phyloP scores from a whole-genome alignment of 1,140 invertebrate genomes.

The Marisa cornuarietis region DNA sequence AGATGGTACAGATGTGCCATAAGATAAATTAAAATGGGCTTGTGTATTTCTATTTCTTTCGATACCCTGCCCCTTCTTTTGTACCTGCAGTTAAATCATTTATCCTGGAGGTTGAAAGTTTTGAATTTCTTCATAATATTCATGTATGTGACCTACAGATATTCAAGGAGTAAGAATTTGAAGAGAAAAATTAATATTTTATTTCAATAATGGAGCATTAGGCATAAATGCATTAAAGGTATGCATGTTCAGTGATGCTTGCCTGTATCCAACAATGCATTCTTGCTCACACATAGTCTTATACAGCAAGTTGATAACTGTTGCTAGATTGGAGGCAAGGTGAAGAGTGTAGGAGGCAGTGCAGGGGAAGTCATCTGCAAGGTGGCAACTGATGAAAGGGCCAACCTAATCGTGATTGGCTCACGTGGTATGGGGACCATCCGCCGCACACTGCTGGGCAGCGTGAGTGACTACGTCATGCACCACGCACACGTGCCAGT shows the following conservation, averaged over 20 bases:
- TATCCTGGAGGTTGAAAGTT: background rate
- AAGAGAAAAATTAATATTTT: background rate
- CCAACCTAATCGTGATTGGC: slow-evolving; percentile 56
- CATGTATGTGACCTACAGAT: background rate
- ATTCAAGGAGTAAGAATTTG: background rate
- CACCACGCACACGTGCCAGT: slow-evolving; percentile 61
- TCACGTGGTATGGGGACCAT: slow-evolving; percentile 59
- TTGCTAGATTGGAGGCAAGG: slow-evolving; percentile 57
- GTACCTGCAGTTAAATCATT: background rate
- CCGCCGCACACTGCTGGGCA: slow-evolving; percentile 58
- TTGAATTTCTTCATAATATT: too few relatives aligned
- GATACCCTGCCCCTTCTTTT: too few relatives aligned
- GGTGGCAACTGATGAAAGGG: slow-evolving; percentile 58
- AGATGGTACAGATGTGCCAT: too few relatives aligned
- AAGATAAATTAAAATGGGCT: too few relatives aligned
- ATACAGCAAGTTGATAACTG: background rate
- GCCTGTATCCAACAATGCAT: background rate
- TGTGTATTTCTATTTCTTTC: background rate
- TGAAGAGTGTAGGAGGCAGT: slow-evolving; percentile 55
- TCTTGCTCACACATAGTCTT: too few relatives aligned
- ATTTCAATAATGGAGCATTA: background rate
- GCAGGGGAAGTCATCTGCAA: slow-evolving; percentile 56
- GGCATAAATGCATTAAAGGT: background rate
- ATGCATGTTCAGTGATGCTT: background rate
- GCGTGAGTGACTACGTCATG: slow-evolving; percentile 62